Evolutionary conservation across 2,888 invertebrate genomes (phyloP).

Genomic region (Amblyteles armatorius): DNA sequence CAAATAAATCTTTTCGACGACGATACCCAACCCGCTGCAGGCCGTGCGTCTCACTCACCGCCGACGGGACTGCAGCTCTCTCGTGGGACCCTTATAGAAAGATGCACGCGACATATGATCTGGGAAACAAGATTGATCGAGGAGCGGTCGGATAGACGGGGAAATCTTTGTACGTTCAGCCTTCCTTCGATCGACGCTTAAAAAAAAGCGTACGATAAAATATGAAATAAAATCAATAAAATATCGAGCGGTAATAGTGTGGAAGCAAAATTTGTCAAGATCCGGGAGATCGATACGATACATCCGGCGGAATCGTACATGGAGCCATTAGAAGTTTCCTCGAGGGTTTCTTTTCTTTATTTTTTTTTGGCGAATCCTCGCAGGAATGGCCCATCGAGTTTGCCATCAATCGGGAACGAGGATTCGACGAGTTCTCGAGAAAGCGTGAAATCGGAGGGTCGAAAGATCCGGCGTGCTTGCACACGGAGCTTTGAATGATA

Average conservation of each 20-base stretch:
- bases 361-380: slow-evolving; percentile 9
- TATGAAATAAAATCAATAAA: slow-evolving; percentile 24
- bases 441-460: slow-evolving; percentile 26
- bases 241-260: neutral
- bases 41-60: slow-evolving; percentile 11
- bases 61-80: slow-evolving; percentile 5
- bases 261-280: neutral
- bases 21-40: slow-evolving; percentile 21
- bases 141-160: neutral
- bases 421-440: slow-evolving; percentile 37
- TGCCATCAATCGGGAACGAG: slow-evolving; percentile 48
- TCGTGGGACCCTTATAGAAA: slow-evolving; percentile 36
- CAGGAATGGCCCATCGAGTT: slow-evolving; percentile 26
- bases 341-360: neutral
- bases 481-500: slow-evolving; percentile 48
- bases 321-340: slow-evolving; percentile 22
- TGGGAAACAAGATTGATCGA: slow-evolving; percentile 51
- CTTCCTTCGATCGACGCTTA: neutral
- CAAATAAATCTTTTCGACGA: slow-evolving; percentile 48
- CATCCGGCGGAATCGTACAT: slow-evolving; percentile 6
- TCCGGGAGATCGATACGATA: neutral
- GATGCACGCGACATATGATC: slow-evolving; percentile 26
- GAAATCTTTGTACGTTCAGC: slow-evolving; percentile 22
- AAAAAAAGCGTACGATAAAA: neutral
- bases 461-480: slow-evolving; percentile 11